phyloP scores from a whole-genome alignment of 2,113 vertebrate genomes.

The Callipepla squamata region DNA sequence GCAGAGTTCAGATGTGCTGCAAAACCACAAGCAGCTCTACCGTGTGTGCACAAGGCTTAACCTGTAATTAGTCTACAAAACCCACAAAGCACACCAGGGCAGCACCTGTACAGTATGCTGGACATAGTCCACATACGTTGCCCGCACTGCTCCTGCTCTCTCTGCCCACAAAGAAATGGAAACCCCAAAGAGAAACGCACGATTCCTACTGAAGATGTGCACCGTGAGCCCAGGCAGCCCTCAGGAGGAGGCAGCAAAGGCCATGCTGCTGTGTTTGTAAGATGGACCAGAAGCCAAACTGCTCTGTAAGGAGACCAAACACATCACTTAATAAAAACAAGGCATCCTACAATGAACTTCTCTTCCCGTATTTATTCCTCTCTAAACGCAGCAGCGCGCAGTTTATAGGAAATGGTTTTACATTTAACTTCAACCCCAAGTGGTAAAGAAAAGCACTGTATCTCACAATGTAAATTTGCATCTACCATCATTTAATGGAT shows the following conservation, averaged over 20 bases:
- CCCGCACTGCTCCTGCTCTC: not conserved
- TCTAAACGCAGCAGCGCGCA: slow-evolving; percentile 52
- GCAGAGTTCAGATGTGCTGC: not conserved
- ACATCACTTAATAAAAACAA: slow-evolving; percentile 38
- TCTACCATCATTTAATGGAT: slow-evolving; percentile 63
- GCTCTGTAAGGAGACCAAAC: not conserved
- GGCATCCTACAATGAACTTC: slow-evolving; percentile 41
- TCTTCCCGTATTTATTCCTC: slow-evolving; percentile 42
- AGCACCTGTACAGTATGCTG: fast-evolving
- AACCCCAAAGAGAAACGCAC: not conserved
- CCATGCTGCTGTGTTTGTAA: not conserved
- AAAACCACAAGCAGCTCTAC: not conserved
- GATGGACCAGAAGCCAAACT: not conserved
- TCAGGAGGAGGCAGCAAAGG: not conserved
- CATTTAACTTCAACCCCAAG: slow-evolving; percentile 57
- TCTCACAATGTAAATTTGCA: slow-evolving; percentile 44
- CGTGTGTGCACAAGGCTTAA: fast-evolving
- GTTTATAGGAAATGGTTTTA: slow-evolving; percentile 48
- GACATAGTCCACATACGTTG: not conserved
- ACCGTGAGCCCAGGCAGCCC: not conserved
- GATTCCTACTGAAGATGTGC: not conserved
- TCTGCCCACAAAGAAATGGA: not conserved
- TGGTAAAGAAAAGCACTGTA: slow-evolving; percentile 38
- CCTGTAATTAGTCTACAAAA: not conserved
- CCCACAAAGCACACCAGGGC: fast-evolving